These are phyloP conservation scores for Solen grandis DNA, from an alignment of 1,140 invertebrate genomes.

Conservation along the genomic window DNA sequence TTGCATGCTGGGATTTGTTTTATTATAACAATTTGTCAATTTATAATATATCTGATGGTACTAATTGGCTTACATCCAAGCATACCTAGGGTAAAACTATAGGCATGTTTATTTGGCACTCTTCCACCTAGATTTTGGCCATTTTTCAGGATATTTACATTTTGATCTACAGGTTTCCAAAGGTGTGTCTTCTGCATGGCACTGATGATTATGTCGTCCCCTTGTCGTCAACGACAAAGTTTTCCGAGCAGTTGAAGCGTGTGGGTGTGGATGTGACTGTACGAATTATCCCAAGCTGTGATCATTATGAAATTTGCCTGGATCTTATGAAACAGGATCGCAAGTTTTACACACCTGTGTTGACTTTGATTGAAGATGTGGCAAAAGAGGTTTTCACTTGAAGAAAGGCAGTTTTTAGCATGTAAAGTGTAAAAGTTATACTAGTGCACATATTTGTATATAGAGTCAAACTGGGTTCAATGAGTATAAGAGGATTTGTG, in stretches of 20 bases:
- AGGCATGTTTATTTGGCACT: no score
- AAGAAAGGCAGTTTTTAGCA: background rate
- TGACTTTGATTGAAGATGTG: slow-evolving; percentile 73
- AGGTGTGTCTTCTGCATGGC: slow-evolving; percentile 76
- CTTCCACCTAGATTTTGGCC: no score
- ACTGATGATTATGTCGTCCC: slow-evolving; percentile 75
- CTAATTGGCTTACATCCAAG: no score
- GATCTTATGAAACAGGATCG: slow-evolving; percentile 74
- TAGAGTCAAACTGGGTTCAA: no score
- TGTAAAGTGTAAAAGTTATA: no score
- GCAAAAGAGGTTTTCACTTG: slow-evolving; percentile 64
- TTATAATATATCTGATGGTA: no score
- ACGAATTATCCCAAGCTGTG: slow-evolving; percentile 75
- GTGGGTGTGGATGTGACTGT: slow-evolving; percentile 68
- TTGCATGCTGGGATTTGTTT: no score
- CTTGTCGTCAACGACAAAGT: slow-evolving; percentile 65
- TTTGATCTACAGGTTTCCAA: slow-evolving; percentile 76
- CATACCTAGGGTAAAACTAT: no score
- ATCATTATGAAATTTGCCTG: slow-evolving; percentile 75
- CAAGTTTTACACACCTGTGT: slow-evolving; percentile 69
- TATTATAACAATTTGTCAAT: no score
- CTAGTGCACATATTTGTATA: no score
- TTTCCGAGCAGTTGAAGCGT: slow-evolving; percentile 69
- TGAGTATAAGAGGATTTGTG: no score
- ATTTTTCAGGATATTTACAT: no score